Conservation (phyloP, 1,140 invertebrate species). For the Drepana arcuata region DNA sequence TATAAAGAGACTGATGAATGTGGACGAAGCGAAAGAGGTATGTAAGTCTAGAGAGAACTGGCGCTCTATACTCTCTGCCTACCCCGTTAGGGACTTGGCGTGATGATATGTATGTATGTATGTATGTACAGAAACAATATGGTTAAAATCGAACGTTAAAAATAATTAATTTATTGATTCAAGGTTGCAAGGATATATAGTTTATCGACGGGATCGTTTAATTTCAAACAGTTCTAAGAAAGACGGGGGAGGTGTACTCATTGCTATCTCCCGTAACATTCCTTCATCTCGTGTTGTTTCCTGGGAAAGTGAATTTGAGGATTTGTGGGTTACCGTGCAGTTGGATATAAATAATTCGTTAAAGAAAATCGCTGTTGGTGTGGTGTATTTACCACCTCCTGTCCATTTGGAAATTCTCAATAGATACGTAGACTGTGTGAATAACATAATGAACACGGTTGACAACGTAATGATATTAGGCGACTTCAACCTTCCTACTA, state of each 20-base stretch:
- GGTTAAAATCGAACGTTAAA: background rate
- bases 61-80: too few species aligned
- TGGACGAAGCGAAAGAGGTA: too few species aligned
- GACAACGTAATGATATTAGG: background rate
- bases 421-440: background rate
- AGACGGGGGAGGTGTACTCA: too few species aligned
- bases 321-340: background rate
- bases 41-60: too few species aligned
- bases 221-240: slow-evolving; percentile 1
- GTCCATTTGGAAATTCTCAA: background rate
- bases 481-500: background rate
- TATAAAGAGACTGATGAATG: too few species aligned
- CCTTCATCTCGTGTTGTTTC: background rate
- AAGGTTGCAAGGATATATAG: background rate
- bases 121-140: too few species aligned
- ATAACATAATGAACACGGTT: background rate
- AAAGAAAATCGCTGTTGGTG: background rate
- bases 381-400: background rate
- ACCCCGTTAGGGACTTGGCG: too few species aligned
- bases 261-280: background rate
- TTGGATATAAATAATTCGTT: background rate
- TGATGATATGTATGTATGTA: too few species aligned
- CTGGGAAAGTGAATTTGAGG: background rate
- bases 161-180: background rate
- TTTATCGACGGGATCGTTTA: slow-evolving; percentile 1